Evolutionary conservation across 2,113 vertebrate species (phyloP).

Genomic region (Sylvietta virens): DNA sequence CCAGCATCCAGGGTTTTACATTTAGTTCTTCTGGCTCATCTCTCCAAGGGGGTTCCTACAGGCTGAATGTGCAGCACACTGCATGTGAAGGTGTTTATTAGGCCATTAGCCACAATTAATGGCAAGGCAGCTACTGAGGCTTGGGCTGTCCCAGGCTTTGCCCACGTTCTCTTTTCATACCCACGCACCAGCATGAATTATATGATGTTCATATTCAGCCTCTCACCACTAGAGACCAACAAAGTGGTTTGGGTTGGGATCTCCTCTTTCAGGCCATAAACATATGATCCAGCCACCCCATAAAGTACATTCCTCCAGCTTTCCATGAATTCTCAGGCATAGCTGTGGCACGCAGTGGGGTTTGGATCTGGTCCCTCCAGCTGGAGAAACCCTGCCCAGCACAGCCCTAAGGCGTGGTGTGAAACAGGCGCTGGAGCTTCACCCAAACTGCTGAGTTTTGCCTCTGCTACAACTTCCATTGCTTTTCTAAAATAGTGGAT

Average conservation of each 20-base stretch:
- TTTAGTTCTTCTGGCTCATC: not conserved
- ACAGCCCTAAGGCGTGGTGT: accelerated
- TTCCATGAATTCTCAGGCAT: not conserved
- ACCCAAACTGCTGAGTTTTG: not conserved
- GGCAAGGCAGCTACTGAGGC: not conserved
- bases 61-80: not conserved
- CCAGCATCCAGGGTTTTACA: not conserved
- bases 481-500: not conserved
- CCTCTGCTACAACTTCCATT: not conserved
- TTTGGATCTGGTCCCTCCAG: not conserved
- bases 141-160: not conserved
- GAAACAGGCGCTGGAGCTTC: not conserved
- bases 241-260: not conserved
- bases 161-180: not conserved
- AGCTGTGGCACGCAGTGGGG: accelerated
- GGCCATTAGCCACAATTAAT: not conserved
- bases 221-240: not conserved
- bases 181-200: not conserved
- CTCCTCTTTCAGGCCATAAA: slow-evolving; percentile 43
- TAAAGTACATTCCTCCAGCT: not conserved
- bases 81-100: not conserved
- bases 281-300: not conserved
- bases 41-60: not conserved
- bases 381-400: not conserved
- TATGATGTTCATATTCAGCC: not conserved